phyloP scores from a whole-genome alignment of 30 jellyfish, hydroid and myxozoan genomes.

The Phacellophora camtschatica region DNA sequence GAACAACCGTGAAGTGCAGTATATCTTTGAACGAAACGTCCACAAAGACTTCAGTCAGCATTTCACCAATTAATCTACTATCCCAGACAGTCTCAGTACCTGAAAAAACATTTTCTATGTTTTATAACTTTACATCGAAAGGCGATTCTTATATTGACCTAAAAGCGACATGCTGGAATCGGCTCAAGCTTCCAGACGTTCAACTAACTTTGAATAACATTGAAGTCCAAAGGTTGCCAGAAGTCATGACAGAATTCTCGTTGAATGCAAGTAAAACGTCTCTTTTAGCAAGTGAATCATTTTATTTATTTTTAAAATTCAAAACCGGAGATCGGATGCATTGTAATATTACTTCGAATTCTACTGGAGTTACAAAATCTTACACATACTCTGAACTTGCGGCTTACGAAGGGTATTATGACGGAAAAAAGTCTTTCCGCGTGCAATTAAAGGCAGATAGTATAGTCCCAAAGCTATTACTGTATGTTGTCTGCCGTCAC shows the following conservation, averaged over 20 bases:
- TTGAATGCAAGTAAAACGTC: slow-evolving; percentile 12
- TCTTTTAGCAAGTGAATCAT: slow-evolving; percentile 1
- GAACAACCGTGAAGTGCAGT: slow-evolving; percentile 23
- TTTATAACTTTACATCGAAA: background rate
- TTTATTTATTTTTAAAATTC: background rate
- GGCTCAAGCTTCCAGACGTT: slow-evolving; percentile 27
- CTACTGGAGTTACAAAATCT: slow-evolving; percentile 2
- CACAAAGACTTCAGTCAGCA: background rate
- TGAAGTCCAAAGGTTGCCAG: slow-evolving; percentile 21
- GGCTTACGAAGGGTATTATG: background rate
- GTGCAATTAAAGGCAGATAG: background rate
- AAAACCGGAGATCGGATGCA: slow-evolving; percentile 33
- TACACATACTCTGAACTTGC: background rate
- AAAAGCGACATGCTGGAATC: slow-evolving; percentile 50
- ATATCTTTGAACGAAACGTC: slow-evolving; percentile 24
- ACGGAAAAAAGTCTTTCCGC: background rate
- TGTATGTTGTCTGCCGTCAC: slow-evolving; percentile 8
- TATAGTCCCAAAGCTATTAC: background rate
- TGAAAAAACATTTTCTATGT: background rate
- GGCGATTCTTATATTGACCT: slow-evolving; percentile 17
- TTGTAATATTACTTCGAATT: slow-evolving; percentile 29
- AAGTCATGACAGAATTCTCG: slow-evolving; percentile 1
- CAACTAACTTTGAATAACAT: background rate
- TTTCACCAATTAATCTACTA: background rate
- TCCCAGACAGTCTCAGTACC: background rate